Conservation (phyloP, 2,797 vertebrate species). For the Selene dorsalis region DNA sequence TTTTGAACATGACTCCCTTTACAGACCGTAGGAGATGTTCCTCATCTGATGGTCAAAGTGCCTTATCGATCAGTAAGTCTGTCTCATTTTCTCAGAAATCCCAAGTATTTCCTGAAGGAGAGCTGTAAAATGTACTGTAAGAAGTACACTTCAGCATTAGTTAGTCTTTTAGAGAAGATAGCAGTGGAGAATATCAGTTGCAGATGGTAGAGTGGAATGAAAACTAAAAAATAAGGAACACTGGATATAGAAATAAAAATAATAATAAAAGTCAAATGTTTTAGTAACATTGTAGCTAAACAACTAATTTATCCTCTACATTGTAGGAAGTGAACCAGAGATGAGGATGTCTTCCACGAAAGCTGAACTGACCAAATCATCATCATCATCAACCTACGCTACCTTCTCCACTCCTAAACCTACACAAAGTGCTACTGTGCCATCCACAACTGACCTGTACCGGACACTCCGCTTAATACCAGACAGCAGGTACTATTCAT, state of each 20-base stretch:
- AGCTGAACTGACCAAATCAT: constrained; percentile 56
- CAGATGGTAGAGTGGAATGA: background rate
- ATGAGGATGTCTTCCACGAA: constrained; percentile 72
- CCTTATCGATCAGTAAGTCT: constrained; percentile 82
- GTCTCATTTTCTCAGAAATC: background rate
- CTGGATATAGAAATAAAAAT: background rate
- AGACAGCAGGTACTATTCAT: constrained; percentile 75
- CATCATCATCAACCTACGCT: constrained; percentile 44
- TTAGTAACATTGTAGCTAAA: background rate
- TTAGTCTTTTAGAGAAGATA: background rate
- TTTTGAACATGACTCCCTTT: constrained; percentile 87
- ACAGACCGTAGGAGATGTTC: constrained; percentile 78
- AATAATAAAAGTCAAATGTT: background rate
- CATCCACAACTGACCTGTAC: constrained; percentile 83
- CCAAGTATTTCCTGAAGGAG: too few relatives aligned
- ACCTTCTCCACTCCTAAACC: constrained; percentile 79
- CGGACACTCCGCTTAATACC: constrained; percentile 81
- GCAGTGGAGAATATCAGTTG: too few relatives aligned
- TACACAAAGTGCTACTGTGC: constrained; percentile 58
- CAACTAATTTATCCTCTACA: background rate
- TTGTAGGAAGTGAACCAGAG: constrained; percentile 83
- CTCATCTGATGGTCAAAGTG: constrained; percentile 78
- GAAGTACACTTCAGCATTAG: background rate
- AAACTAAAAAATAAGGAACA: background rate
- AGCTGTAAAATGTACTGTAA: background rate